Conservation (phyloP, 2,888 invertebrate species). For the Orgyia antiqua region DNA sequence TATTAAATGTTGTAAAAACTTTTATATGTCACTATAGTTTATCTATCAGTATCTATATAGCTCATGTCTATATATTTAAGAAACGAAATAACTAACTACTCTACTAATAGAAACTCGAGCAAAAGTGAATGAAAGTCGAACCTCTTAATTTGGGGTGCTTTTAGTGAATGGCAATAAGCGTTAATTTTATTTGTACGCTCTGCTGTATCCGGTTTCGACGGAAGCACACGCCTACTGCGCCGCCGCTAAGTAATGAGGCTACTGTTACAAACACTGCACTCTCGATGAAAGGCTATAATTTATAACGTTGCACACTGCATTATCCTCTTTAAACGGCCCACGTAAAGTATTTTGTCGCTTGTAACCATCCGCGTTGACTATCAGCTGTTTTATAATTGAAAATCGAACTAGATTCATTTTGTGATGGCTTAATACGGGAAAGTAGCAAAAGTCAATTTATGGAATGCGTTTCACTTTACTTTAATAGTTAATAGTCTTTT, state of each 20-base stretch:
- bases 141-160: constrained; percentile 38
- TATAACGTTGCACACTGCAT: constrained; percentile 21
- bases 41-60: too few relatives aligned
- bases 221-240: constrained; percentile 63
- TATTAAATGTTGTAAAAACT: too few relatives aligned
- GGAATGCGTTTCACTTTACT: background rate
- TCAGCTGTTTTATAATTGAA: constrained; percentile 29
- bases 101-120: constrained; percentile 17
- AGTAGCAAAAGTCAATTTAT: constrained; percentile 13
- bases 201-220: constrained; percentile 65
- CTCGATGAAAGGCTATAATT: constrained; percentile 40
- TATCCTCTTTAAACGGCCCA: constrained; percentile 25
- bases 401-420: constrained; percentile 24
- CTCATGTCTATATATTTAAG: too few relatives aligned
- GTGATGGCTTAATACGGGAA: constrained; percentile 14
- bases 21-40: too few relatives aligned
- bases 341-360: constrained; percentile 16
- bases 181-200: constrained; percentile 70
- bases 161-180: constrained; percentile 55
- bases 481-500: background rate
- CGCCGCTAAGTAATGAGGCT: constrained; percentile 71
- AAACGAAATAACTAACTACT: constrained; percentile 25
- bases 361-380: too few relatives aligned
- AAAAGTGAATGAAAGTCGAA: constrained; percentile 32
- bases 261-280: constrained; percentile 52